Conservation (phyloP, 2,797 vertebrate species). For the Lemur catta region DNA sequence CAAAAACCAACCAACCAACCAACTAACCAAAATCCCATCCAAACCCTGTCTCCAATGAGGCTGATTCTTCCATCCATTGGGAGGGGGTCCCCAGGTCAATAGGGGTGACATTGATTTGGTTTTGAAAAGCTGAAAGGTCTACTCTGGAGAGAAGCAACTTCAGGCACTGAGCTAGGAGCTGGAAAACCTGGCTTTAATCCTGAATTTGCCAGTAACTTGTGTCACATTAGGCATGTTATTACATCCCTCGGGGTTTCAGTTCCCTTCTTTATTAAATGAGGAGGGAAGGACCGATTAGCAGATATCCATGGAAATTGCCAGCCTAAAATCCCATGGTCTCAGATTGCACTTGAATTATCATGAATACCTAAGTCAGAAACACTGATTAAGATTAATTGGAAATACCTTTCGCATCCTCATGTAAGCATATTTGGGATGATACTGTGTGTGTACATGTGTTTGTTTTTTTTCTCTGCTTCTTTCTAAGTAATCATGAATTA, state of each 20-base stretch:
- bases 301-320: neutral
- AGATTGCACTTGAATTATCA: neutral
- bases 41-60: neutral
- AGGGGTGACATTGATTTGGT: neutral
- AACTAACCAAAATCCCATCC: neutral
- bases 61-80: neutral
- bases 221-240: neutral
- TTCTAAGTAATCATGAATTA: neutral
- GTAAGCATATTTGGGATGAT: neutral
- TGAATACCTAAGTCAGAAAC: neutral
- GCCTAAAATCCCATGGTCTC: neutral
- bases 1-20: neutral
- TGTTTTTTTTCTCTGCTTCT: neutral
- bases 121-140: neutral
- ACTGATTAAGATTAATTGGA: slow-evolving; percentile 18
- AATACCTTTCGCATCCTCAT: neutral
- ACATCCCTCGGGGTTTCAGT: neutral
- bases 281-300: neutral
- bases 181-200: neutral
- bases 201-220: neutral
- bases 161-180: neutral
- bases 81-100: neutral
- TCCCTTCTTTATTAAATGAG: neutral
- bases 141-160: neutral
- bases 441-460: neutral